Evolutionary conservation across 2,888 invertebrate genomes (phyloP), one percentile per base, ranked within the genome.

Genomic region (Cactoblastis cactorum): DNA sequence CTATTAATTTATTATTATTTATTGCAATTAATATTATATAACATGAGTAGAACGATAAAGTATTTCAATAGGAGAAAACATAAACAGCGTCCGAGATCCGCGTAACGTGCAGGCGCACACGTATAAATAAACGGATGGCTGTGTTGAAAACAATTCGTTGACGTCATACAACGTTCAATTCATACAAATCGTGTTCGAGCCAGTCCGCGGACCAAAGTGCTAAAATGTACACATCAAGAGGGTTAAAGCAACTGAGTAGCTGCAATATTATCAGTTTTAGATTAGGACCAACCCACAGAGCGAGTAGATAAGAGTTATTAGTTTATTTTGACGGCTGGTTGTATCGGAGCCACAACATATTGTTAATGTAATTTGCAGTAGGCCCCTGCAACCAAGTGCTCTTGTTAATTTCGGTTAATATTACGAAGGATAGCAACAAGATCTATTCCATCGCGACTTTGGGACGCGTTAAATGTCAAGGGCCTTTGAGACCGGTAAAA

Each of bases 101-200:
- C 37, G 37, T 24, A 12, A 3, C 17, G 47, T 24, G 37, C 15
- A 12, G 2, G 46, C 47, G 38, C 17, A 37, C 47, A 48, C 17
- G 47, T 68, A 65, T 67, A n/a, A n/a, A 71, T 66, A 69, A 65
- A 70, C 72, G 69, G 66, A 65, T 70, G 64, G 70, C 67, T 66
- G 62, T 65, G 72, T 66, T 70, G 69, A 68, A 75, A 84, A 79
- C 77, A 76, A 70, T 70, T 70, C 62, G 62, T 70, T 81, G 81
- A 83, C 83, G 82, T 83, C 82, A 81, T 56, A 49, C 22, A 33
- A 49, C 41, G 49, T 41, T 39, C 33, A 41, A 33, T 41, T 41
- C 41, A 41, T 41, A 49, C 49, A 49, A 41, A 41, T 49, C 17
- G 41, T 41, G 41, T 15, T 41, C 17, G 41, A 22, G 28, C 14